Percentiles rank a stretch among this genome's conserved stretches.
phyloP scores from a whole-genome alignment of 2,113 vertebrate species.

The Isichthys henryi region DNA sequence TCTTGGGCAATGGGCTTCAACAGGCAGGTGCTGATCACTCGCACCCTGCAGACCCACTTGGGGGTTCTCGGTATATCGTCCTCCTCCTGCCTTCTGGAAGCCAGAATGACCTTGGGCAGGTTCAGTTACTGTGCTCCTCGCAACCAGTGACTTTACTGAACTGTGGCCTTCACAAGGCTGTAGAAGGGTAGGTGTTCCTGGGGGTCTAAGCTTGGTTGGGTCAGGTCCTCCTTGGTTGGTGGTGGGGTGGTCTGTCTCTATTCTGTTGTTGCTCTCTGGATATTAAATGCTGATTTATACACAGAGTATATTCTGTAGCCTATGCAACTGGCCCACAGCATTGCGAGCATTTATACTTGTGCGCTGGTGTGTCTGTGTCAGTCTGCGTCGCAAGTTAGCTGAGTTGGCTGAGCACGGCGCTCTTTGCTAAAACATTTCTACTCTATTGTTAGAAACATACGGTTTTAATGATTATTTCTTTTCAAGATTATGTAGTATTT shows the following conservation, averaged over 20 bases:
- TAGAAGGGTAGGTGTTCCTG: background rate
- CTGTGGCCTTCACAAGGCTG: background rate
- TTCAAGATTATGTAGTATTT: background rate
- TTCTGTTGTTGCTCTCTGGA: background rate
- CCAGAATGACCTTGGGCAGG: background rate
- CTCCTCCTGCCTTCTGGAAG: background rate
- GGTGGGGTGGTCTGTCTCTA: background rate
- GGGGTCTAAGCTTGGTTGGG: background rate
- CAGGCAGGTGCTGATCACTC: constrained; percentile 14
- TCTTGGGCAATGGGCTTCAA: constrained; percentile 20
- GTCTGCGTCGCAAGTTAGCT: background rate
- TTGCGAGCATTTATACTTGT: background rate
- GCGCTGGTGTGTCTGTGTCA: background rate
- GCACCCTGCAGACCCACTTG: background rate
- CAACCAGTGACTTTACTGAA: background rate
- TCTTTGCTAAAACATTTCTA: background rate
- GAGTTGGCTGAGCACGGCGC: background rate
- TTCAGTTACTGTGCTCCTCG: background rate
- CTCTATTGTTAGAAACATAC: background rate
- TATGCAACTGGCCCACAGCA: background rate
- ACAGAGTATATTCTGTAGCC: background rate
- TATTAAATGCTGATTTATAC: background rate
- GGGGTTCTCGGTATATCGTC: background rate
- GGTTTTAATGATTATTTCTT: background rate
- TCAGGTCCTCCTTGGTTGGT: background rate